Evolutionary conservation across 2,113 vertebrate species (phyloP).

Genomic region (Notiomystis cincta): DNA sequence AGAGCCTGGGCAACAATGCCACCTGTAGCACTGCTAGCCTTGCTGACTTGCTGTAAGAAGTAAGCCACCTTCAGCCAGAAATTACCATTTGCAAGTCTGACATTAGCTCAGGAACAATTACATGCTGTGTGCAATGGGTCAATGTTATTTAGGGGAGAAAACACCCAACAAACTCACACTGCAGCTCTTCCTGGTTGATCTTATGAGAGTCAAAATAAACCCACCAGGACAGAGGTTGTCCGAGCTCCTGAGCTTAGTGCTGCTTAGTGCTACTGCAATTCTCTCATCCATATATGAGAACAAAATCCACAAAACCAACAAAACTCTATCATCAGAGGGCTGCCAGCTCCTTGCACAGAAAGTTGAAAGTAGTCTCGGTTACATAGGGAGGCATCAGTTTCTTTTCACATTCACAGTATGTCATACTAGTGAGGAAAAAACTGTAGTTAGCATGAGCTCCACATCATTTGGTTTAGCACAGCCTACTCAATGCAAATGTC

Average conservation of each 20-base stretch:
- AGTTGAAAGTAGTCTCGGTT: not conserved
- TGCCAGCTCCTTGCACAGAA: not conserved
- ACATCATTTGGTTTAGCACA: not conserved
- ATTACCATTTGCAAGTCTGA: not conserved
- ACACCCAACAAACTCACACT: rapidly evolving
- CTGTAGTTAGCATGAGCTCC: not conserved
- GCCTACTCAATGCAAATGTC: not conserved
- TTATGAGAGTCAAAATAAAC: not conserved
- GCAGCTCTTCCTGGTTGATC: not conserved
- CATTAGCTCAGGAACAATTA: not conserved
- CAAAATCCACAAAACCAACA: not conserved
- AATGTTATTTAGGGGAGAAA: not conserved
- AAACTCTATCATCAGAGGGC: not conserved
- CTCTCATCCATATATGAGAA: not conserved
- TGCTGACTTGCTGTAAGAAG: not conserved
- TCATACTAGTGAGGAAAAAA: not conserved
- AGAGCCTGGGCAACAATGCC: not conserved
- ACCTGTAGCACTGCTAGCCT: not conserved
- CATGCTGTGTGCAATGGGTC: not conserved
- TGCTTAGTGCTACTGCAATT: not conserved
- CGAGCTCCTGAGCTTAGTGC: not conserved
- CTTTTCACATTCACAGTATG: not conserved
- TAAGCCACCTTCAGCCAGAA: not conserved
- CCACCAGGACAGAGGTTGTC: not conserved
- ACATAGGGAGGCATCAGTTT: not conserved